Evolutionary conservation across 2,113 vertebrate species (phyloP), one percentile per base, ranked within the genome.

Genomic region (Hippopotamus amphibius): DNA sequence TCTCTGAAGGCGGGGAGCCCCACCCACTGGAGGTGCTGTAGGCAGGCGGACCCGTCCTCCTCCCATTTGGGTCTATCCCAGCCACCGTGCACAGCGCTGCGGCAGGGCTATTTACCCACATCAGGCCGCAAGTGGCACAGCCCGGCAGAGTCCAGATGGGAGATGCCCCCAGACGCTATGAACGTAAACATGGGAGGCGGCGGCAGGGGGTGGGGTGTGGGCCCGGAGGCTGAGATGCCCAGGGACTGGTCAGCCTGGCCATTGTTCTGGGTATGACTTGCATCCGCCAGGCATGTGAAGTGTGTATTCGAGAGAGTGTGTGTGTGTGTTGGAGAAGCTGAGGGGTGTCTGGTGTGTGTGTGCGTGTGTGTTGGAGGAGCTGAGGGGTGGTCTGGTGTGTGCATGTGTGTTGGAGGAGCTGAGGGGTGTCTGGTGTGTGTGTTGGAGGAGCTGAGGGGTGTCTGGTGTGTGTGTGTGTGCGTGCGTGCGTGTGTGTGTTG

Each of bases 241-340:
- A 15, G 28, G 66, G 30, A 6, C 41, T 0, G 48, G 57, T 50
- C 30, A 16, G 66, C 48, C 0, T 1, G 55, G 17, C 16, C 41
- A 10, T 3, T 3, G 26, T 4, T 43, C 26, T n/a, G 41, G 26
- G 28, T 22, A 7, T 7, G 50, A 77, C 43, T 24, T 0, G 1
- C 0, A 16, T 72, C 21, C 4, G 3, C 19, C 17, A 57, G 86
- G 55, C 76, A 30, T 7, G 21, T 16, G 59, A 41, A 50, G 33
- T 12, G 11, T 63, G 63, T n/a, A 17, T 16, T 5, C 0, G 10
- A 48, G 81, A 33, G 57, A 13, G 46, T 37, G 48, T 46, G 6
- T 74, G 72, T 46, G 21, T 26, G 13, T 16, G 41, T 57, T 12
- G 6, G 5, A 37, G 46, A 30, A 7, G 53, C 3, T 57, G 37